Evolutionary conservation across 2,888 invertebrate species (phyloP), one percentile per base, ranked within the genome.

Genomic region (Brachyptera risi): DNA sequence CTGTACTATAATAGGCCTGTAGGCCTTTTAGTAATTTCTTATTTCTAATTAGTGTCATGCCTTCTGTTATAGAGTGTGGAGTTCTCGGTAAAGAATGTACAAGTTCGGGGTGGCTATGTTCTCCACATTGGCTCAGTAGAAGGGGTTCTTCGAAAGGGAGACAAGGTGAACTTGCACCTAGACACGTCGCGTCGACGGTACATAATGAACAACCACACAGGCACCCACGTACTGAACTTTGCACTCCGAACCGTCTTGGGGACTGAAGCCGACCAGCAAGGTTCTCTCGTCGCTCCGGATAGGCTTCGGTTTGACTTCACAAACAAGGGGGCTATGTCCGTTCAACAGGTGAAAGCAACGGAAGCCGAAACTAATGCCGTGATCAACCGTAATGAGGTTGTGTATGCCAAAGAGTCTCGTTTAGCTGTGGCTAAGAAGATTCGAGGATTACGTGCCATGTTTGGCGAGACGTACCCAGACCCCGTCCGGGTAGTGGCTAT

Each of bases 121-220:
- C 78, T 98, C 24, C 98, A 99, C 72, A 86, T 91, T 67, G 98
- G 99, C 26, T 87, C 85, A 63, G 84, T 95, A 11, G 95, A 95
- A 76, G 70, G 91, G 21, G 80, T 77, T 1, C 75, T 99, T 13
- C 83, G 80, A 68, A 86, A 93, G 62, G 97, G 96, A 0, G 97
- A 99, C 76, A 82, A 82, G 70, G 80, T 99, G 42, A 80, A 81
- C 61, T 79, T 96, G 47, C 84, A 88, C 67, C 83, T 98, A 62
- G 97, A 98, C 74, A 85, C 85, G 60, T 84, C 85, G 61, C 84
- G 98, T 59, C 82, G 99, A 69, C 83, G 90, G 70, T 79, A 91
- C 27, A 83, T 98, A n/a, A 99, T 99, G 99, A 96, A 92, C 74
- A 99, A 99, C 78, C 96, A 99, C 77, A 92, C 98, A 42, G 97